These are phyloP conservation scores for Oncorhynchus clarkii DNA, from an alignment of 2,113 vertebrate genomes.

Conservation along the genomic window DNA sequence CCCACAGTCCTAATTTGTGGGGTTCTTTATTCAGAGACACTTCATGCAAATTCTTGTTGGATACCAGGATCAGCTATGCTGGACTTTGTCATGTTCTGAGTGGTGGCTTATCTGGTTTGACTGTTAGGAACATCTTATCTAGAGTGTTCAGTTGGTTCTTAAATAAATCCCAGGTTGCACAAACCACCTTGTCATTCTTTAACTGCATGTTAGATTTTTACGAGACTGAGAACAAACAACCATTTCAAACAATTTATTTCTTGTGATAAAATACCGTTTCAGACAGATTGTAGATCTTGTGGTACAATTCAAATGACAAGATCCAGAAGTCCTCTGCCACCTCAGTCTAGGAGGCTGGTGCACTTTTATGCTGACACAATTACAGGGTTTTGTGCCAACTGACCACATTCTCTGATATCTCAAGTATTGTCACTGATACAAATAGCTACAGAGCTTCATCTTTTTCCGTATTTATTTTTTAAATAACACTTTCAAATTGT, in stretches of 20 bases:
- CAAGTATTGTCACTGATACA: slow-evolving; percentile 63
- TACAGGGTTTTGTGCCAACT: slow-evolving; percentile 40
- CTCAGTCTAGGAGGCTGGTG: slow-evolving; percentile 28
- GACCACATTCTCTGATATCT: slow-evolving; percentile 53
- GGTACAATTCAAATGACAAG: slow-evolving; percentile 56
- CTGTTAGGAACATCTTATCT: neutral
- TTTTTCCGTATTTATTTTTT: slow-evolving; percentile 67
- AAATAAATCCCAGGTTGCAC: slow-evolving; percentile 60
- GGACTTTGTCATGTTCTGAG: too few relatives aligned
- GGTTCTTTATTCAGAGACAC: neutral
- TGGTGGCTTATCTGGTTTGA: neutral
- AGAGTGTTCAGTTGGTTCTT: slow-evolving; percentile 35
- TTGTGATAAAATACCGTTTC: slow-evolving; percentile 71
- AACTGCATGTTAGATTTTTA: neutral
- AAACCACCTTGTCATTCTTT: slow-evolving; percentile 32
- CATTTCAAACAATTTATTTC: slow-evolving; percentile 68
- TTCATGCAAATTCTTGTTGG: neutral
- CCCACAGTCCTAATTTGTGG: neutral
- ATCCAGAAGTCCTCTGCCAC: slow-evolving; percentile 55
- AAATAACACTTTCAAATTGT: slow-evolving; percentile 70
- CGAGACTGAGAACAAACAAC: neutral
- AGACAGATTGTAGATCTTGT: slow-evolving; percentile 61
- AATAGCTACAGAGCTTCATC: slow-evolving; percentile 65
- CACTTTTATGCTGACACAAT: slow-evolving; percentile 37
- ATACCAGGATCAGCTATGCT: too few relatives aligned